These are phyloP conservation scores for Plodia interpunctella DNA, from an alignment of 1,140 invertebrate genomes.

Conservation along the genomic window DNA sequence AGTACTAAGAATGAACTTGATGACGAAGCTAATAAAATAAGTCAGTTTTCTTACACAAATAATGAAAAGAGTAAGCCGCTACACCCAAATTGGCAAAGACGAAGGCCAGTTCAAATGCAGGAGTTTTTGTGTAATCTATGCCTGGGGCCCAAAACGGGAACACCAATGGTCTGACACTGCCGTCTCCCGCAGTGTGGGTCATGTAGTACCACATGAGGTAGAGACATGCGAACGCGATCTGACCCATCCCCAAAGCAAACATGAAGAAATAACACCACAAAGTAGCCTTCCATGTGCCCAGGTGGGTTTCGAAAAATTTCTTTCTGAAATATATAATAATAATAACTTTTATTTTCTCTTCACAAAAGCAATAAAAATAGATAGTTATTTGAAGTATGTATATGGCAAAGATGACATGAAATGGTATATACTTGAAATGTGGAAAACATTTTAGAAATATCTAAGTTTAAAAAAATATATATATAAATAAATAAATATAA, in stretches of 20 bases:
- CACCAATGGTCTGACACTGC: constrained; percentile 33
- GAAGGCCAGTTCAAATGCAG: constrained; percentile 46
- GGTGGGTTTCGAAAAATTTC: constrained; percentile 40
- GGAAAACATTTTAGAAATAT: too few relatives aligned
- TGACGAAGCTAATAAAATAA: background rate
- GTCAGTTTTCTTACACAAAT: constrained; percentile 45
- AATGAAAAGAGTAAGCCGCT: constrained; percentile 35
- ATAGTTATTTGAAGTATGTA: too few relatives aligned
- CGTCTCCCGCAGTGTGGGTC: constrained; percentile 25
- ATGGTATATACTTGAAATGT: too few relatives aligned
- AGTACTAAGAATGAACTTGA: too few relatives aligned
- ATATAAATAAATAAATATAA: too few relatives aligned
- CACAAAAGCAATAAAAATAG: too few relatives aligned
- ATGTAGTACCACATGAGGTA: constrained; percentile 30
- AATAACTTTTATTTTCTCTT: too few relatives aligned
- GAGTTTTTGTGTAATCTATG: constrained; percentile 36
- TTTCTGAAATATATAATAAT: constrained; percentile 33
- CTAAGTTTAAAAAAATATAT: too few relatives aligned
- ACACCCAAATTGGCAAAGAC: constrained; percentile 34
- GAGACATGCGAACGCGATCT: constrained; percentile 24
- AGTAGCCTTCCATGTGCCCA: constrained; percentile 41
- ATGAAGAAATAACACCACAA: constrained; percentile 32
- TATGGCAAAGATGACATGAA: too few relatives aligned
- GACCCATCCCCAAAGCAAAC: constrained; percentile 20
- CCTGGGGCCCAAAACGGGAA: constrained; percentile 48